Evolutionary conservation across 2,113 vertebrate genomes (phyloP), one percentile per base, ranked within the genome.

Genomic region (Upupa epops): DNA sequence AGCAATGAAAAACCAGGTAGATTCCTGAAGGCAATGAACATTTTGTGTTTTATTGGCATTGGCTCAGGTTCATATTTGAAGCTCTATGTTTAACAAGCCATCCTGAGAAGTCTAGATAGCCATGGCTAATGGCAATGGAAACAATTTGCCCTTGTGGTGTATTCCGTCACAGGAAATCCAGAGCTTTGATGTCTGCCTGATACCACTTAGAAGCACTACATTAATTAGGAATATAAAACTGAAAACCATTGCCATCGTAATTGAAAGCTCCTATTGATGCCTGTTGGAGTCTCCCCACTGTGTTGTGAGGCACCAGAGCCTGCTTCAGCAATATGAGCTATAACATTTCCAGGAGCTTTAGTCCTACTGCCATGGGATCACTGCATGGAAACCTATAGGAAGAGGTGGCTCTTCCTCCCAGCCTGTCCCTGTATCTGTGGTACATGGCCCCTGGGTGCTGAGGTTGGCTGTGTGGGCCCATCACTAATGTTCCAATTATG

Each of bases 381-480:
- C 28, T 81, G 55, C 2, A 0, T 58, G 31, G 61, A 89, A 90
- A 65, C 34, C 81, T 56, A 54, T 61, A 59, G 29, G n/a, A 66
- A 42, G 46, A 82, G 16, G 52, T 85, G 42, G 32, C 21, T 87
- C 5, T 84, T 77, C 31, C 20, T 20, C 52, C 22, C 1, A 3
- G 85, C 26, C 17, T 37, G 19, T 55, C 66, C 66, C 10, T 8
- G 58, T 66, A 61, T 45, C 34, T 42, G 26, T 0, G 1, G 31
- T 1, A 0, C 3, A 1, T 6, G 8, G 37, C 11, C 24, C 72
- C 18, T 45, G 25, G 16, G 18, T 84, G 64, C 55, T 2, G 2
- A 56, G 19, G 14, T 69, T 2, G 0, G 37, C 21, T 22, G n/a
- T n/a, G 10, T 20, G 25, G n/a, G 17, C 21, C 58, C 28, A 36